Evolutionary conservation across 2,113 vertebrate genomes (phyloP), one percentile per base, ranked within the genome.

Genomic region (Gobius niger): DNA sequence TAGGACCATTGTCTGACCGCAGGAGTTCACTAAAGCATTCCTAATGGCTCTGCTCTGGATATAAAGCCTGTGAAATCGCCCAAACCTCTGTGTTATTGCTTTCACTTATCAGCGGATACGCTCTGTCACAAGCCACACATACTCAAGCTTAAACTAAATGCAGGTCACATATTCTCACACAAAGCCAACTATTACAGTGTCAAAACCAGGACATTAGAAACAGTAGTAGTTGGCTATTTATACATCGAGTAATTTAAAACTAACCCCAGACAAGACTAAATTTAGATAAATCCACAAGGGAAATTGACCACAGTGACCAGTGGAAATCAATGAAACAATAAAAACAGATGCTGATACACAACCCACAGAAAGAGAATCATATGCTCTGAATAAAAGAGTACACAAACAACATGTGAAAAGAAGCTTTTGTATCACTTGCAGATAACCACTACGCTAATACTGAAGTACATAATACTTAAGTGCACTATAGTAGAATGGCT

Each of bases 51-150:
- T 41, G 65, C 65, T 73, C 16, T 65, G 67, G 78, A 66, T 41
- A 57, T 60, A 24, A 77, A 63, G 6, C n/a, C 66, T 46, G 59
- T 75, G 56, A 83, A 79, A 84, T 83, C n/a, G 34, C 61, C 71
- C 2, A 13, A 9, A 64, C 65, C 18, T 74, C 64, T n/a, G 11
- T 67, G 67, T 74, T 62, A n/a, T 71, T 56, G 47, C 60, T 73
- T 70, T 63, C 3, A 65, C 68, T 70, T 63, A 19, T 19, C 13
- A 61, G 51, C n/a, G 72, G 9, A 46, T 52, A 11, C 54, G 16
- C 40, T 46, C 68, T 46, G 54, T 63, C 53, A 69, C 14, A 1
- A 65, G 10, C 0, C 9, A 46, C 18, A 71, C 52, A 19, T 18
- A 54, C 52, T 54, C 9, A 6, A 52, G 50, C 50, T 52, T n/a